Evolutionary conservation across 1,140 invertebrate species (phyloP), one percentile per base, ranked within the genome.

Genomic region (Dolichoris vasculosae): DNA sequence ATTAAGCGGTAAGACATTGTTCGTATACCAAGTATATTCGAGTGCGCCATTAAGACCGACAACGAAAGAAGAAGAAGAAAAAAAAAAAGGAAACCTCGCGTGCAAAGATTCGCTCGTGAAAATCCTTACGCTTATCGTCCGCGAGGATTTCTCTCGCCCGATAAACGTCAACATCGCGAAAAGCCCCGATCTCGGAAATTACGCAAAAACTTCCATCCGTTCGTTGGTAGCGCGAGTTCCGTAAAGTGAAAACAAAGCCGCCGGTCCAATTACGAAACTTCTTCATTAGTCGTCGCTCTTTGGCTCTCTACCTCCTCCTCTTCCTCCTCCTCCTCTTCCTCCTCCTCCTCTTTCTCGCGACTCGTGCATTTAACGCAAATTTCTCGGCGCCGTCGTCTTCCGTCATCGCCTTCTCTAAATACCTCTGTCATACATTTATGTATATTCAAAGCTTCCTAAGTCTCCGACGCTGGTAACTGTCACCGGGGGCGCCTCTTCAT

Each of bases 401-500:
- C 71, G 78, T 85, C 84, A 82, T 82, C 83, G 78, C 67, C 63
- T 38, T 30, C 64, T 82, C 64, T 82, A 80, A 85, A 85, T 77
- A 55, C 84, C 79, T 51, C 84, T 82, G 84, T 82, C 84, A 67
- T 46, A 82, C 86, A 85, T 78, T 81, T 82, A 86, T 63, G 85
- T 84, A 55, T 86, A 83, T 85, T 75, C 82, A 78, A 86, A 87
- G 81, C 85, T 73, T 46, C 23, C 78, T 85, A 87, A 89, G 86
- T 84, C 89, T 85, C 75, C 73, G 85, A 88, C 86, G 87, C 82
- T 88, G 83, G 87, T 90, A 88, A 85, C 91, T 91, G 91, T 92
- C 91, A 92, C 86, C 88, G 77, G 81, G 88, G 88, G 89, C 88
- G 90, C 86, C 89, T 91, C 89, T 91, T 90, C 90, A 91, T 92